These are phyloP conservation scores for Agriopis aurantiaria DNA, from an alignment of 2,888 invertebrate species.

Conservation along the genomic window DNA sequence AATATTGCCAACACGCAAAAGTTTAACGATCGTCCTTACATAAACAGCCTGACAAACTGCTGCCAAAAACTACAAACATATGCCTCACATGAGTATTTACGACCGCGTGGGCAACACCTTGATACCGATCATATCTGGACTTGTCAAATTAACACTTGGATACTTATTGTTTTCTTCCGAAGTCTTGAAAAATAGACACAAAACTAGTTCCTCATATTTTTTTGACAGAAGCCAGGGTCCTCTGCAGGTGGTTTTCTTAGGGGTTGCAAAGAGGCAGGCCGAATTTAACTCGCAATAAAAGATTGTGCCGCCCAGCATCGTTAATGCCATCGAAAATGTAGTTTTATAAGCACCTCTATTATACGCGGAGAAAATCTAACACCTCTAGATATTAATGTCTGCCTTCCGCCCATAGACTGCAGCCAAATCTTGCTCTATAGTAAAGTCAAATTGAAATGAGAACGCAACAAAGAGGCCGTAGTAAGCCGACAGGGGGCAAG, in stretches of 20 bases:
- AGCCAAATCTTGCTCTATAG: no score
- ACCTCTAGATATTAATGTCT: no score
- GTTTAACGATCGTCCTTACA: slow-evolving; percentile 36
- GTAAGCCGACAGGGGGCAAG: no score
- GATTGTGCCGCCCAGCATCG: not conserved
- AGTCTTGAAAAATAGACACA: slow-evolving; percentile 54
- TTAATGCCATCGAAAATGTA: no score
- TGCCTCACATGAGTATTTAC: slow-evolving; percentile 26
- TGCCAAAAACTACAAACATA: slow-evolving; percentile 17
- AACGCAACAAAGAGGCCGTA: not conserved
- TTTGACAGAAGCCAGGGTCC: slow-evolving; percentile 15
- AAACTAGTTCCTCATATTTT: slow-evolving; percentile 56
- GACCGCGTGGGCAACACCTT: slow-evolving; percentile 38
- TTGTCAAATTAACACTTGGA: slow-evolving; percentile 31
- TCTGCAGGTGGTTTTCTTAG: not conserved
- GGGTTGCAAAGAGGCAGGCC: not conserved
- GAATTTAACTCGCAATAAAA: not conserved
- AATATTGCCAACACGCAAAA: slow-evolving; percentile 8
- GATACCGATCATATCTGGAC: slow-evolving; percentile 32
- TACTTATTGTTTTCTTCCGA: slow-evolving; percentile 43
- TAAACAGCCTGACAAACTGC: slow-evolving; percentile 3
- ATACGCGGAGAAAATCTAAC: no score
- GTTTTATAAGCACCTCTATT: no score
- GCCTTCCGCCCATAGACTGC: no score
- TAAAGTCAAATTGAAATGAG: not conserved